Evolutionary conservation across 1,140 invertebrate species (phyloP).

Genomic region (Eciton burchellii): DNA sequence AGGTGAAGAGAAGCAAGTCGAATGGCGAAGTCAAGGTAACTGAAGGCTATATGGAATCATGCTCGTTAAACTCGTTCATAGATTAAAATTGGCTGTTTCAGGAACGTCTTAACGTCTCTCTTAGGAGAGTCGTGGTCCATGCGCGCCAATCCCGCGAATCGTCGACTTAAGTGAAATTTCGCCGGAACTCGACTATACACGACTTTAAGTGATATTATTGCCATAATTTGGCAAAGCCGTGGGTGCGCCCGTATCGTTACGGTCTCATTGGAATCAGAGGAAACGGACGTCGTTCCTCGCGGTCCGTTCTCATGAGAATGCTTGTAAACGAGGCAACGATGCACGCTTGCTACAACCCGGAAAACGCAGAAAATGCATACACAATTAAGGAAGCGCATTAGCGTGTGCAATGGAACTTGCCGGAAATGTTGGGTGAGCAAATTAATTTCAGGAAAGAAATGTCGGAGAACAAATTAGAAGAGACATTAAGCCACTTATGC

Average conservation of each 20-base stretch:
- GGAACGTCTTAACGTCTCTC: slow-evolving; percentile 67
- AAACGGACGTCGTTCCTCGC: not conserved
- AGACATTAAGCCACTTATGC: slow-evolving; percentile 38
- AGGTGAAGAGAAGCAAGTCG: slow-evolving; percentile 5
- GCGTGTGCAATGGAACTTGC: slow-evolving; percentile 36
- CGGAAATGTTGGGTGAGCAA: slow-evolving; percentile 40
- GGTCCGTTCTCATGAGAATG: slow-evolving; percentile 38
- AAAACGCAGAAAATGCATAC: slow-evolving; percentile 46
- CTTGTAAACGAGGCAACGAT: slow-evolving; percentile 55
- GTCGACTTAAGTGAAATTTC: slow-evolving; percentile 70
- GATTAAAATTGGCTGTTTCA: slow-evolving; percentile 59
- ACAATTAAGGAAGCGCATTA: not conserved
- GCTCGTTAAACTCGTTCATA: slow-evolving; percentile 65
- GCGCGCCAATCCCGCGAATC: slow-evolving; percentile 51
- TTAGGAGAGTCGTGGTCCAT: slow-evolving; percentile 42
- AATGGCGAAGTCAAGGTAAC: not conserved
- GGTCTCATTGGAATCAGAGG: slow-evolving; percentile 29
- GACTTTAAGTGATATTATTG: slow-evolving; percentile 69
- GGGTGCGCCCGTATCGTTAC: slow-evolving; percentile 51
- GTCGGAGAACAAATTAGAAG: slow-evolving; percentile 39
- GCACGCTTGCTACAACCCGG: slow-evolving; percentile 10
- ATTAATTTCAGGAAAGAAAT: slow-evolving; percentile 47
- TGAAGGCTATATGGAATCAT: not conserved
- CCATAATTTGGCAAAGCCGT: slow-evolving; percentile 69
- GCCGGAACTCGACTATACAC: slow-evolving; percentile 14